Evolutionary conservation across 2,113 vertebrate species (phyloP).

Genomic region (Periophthalmodon schlosseri): DNA sequence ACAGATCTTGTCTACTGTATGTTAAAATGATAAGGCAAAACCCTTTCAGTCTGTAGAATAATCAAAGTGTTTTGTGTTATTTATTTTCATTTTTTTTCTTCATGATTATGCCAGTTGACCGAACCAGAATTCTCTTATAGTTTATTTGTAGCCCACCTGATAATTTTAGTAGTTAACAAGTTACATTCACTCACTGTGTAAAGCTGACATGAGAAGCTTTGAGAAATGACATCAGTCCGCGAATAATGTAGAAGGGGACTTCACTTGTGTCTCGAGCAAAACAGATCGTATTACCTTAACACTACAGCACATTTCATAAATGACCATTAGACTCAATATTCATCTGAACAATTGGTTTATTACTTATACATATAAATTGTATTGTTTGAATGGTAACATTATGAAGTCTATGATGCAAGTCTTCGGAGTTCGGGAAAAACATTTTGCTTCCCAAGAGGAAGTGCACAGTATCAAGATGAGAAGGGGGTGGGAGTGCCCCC

Average conservation of each 20-base stretch:
- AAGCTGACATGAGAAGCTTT: neutral
- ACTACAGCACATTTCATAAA: neutral
- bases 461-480: neutral
- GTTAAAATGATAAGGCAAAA: no score
- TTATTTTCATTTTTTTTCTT: no score
- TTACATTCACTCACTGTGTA: neutral
- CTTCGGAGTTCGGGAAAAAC: neutral
- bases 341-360: neutral
- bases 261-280: slow-evolving; percentile 22
- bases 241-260: slow-evolving; percentile 14
- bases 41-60: no score
- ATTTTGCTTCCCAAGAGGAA: slow-evolving; percentile 4
- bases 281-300: slow-evolving; percentile 28
- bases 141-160: neutral
- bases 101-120: no score
- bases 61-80: no score
- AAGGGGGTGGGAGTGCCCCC: slow-evolving; percentile 8
- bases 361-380: neutral
- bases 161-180: neutral
- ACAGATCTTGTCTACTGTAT: no score
- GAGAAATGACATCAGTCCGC: slow-evolving; percentile 17
- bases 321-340: neutral
- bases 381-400: neutral
- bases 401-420: neutral
- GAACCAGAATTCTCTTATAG: neutral